phyloP scores from a whole-genome alignment of 2,797 vertebrate genomes.

The Meriones psammophilus region DNA sequence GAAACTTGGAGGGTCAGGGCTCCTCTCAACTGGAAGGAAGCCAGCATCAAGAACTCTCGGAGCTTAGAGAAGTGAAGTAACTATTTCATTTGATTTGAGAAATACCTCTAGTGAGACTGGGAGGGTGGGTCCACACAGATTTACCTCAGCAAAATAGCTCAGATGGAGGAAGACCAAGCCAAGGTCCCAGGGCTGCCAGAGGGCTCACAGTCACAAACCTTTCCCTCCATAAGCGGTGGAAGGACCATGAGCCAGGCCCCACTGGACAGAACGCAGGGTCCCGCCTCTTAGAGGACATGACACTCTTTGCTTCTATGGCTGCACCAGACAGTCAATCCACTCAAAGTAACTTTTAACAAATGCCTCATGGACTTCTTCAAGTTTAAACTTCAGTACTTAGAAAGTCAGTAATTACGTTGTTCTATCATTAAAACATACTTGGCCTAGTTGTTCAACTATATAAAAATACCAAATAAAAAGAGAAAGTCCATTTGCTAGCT shows the following conservation, averaged over 20 bases:
- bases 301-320: neutral
- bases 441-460: neutral
- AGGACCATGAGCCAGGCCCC: fast-evolving
- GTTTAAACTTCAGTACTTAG: neutral
- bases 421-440: neutral
- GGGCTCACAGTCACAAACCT: too few species aligned
- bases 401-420: neutral
- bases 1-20: neutral
- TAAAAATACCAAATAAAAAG: neutral
- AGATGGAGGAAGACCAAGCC: neutral
- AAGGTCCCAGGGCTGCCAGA: neutral
- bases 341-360: neutral
- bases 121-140: neutral
- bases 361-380: neutral
- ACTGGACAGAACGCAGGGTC: neutral
- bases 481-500: neutral
- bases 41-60: neutral
- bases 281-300: neutral
- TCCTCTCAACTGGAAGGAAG: neutral
- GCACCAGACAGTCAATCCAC: neutral
- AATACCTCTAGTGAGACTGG: neutral
- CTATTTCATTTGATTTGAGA: neutral
- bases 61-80: neutral
- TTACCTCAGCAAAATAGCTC: neutral
- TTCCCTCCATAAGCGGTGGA: neutral